These are phyloP conservation scores for Turritopsis dohrnii DNA, from an alignment of 30 jellyfish, hydroid and myxozoan genomes.

Conservation along the genomic window DNA sequence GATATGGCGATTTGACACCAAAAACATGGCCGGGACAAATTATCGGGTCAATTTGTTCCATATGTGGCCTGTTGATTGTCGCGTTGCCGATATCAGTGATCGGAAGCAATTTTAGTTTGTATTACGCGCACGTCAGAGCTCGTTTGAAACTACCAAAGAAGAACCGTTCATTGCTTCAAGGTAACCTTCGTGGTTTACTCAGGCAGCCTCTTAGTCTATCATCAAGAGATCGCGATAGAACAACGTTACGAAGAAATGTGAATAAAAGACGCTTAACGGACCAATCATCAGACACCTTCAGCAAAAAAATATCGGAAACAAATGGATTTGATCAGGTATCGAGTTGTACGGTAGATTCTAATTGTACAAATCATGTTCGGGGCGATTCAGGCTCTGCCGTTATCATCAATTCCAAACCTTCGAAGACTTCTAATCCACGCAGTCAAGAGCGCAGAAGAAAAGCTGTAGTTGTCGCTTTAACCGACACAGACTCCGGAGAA, in stretches of 20 bases:
- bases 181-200: constrained; percentile 83
- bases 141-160: constrained; percentile 85
- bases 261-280: background rate
- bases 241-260: constrained; percentile 12
- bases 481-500: background rate
- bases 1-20: constrained; percentile 94
- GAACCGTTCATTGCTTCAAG: constrained; percentile 71
- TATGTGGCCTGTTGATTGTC: constrained; percentile 75
- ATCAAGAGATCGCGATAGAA: constrained; percentile 89
- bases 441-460: background rate
- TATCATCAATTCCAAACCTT: background rate
- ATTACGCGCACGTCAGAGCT: constrained; percentile 96
- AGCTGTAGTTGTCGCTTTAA: background rate
- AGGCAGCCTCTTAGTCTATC: constrained; percentile 92
- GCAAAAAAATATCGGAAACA: background rate
- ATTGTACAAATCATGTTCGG: background rate
- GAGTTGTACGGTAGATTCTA: background rate
- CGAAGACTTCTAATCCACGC: background rate
- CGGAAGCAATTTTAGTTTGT: constrained; percentile 85
- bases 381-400: background rate
- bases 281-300: background rate
- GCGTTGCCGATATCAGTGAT: constrained; percentile 93
- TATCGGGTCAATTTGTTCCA: constrained; percentile 82
- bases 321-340: background rate
- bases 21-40: constrained; percentile 90